Evolutionary conservation across 2,113 vertebrate species (phyloP), one percentile per base, ranked within the genome.

Genomic region (Stegostoma tigrinum): DNA sequence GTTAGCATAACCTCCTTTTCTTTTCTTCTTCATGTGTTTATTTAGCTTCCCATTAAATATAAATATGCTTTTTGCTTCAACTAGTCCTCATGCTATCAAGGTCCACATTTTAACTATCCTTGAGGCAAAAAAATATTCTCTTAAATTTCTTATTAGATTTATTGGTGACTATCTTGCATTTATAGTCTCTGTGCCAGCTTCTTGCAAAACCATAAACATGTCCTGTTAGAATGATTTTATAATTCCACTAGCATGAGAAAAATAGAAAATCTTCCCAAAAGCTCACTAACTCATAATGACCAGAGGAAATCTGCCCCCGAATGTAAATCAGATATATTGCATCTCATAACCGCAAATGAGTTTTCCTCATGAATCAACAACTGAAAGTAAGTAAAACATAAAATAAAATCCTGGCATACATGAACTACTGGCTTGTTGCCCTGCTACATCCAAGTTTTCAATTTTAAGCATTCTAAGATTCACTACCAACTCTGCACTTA

Each of bases 321-420:
- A 93, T 83, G 89, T 93, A 93, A 93, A 93, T 93, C 89, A 93
- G 89, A 93, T 93, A 93, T 93, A 93, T 93, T 93, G n/a, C 61
- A 66, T 93, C 55, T 67, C 34, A 66, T 67, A 64, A 93, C 89
- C 89, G n/a, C 61, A 93, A 66, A 64, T 67, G 38, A 21, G 8
- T 66, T 66, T 93, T 93, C 34, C 61, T 67, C 89, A 93, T 93
- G 89, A 93, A 93, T 93, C 89, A 93, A 93, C 61, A 66, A 67
- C 64, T 93, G 34, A 64, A 93, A 61, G 38, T 66, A 93, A 93
- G 38, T n/a, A 66, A 93, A 93, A 19, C 89, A 67, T 21, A 24
- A 93, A 93, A 67, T 67, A 67, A 93, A 93, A n/a, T 38, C 64
- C 61, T 66, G 61, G 55, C 89, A 12, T 93, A 12, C 34, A 21